Conservation (phyloP, 2,113 vertebrate species). For the Sigmodon hispidus region DNA sequence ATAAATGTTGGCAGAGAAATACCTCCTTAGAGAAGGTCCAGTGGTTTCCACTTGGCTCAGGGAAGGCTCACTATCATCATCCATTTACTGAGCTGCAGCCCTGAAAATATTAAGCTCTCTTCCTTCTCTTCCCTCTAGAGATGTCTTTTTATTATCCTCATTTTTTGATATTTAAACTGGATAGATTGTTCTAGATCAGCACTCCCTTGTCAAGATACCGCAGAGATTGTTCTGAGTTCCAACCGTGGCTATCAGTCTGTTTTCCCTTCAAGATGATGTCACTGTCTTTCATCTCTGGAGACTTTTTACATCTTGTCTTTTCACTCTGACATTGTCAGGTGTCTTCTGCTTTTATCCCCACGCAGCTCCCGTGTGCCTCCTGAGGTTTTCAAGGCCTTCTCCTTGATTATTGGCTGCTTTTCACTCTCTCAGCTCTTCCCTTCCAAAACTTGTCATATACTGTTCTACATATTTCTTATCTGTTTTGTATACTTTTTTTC, state of each 20-base stretch:
- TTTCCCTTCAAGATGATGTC: conserved; percentile 8
- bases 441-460: not conserved
- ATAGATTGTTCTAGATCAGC: not conserved
- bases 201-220: not conserved
- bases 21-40: not conserved
- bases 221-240: not conserved
- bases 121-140: not conserved
- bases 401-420: not conserved
- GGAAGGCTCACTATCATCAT: not conserved
- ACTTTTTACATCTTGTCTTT: conserved; percentile 17
- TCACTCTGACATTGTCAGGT: not conserved
- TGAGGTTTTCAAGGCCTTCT: not conserved
- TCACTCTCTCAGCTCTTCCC: not conserved
- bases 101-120: not conserved
- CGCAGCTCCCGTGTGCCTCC: not conserved
- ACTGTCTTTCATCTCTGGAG: not conserved
- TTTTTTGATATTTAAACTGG: not conserved
- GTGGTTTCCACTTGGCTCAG: not conserved
- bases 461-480: not conserved
- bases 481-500: not conserved
- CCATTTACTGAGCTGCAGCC: not conserved
- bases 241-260: not conserved
- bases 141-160: conserved; percentile 9
- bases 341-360: not conserved
- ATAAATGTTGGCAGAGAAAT: conserved; percentile 1